Evolutionary conservation across 64 coral and sea anemone genomes (phyloP).

Genomic region (Acropora yongei): DNA sequence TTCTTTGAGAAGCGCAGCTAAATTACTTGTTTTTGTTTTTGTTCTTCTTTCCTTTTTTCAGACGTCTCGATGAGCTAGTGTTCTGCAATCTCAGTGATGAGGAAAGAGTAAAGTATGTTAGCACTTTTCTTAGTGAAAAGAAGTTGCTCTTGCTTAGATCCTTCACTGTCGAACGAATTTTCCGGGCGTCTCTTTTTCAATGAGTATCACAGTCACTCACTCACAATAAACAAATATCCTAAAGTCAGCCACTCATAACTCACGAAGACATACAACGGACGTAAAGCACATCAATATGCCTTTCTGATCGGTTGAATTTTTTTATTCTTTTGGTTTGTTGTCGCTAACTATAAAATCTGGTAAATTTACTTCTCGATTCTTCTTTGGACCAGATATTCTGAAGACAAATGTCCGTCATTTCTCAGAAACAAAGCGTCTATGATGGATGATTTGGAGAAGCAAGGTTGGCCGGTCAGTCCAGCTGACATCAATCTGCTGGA

Average conservation of each 20-base stretch:
- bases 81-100: conserved; percentile 76
- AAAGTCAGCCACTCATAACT: too few relatives aligned
- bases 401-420: conserved; percentile 78
- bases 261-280: too few relatives aligned
- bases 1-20: too few relatives aligned
- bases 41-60: not conserved
- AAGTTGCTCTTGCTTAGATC: not conserved
- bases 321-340: too few relatives aligned
- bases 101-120: conserved; percentile 77
- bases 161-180: not conserved
- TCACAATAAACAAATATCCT: too few relatives aligned
- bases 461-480: conserved; percentile 73
- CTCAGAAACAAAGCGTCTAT: conserved; percentile 73
- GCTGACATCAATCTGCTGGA: conserved; percentile 78
- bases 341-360: not conserved
- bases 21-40: too few relatives aligned
- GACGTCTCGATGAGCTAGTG: conserved; percentile 80
- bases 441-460: conserved; percentile 80
- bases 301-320: too few relatives aligned
- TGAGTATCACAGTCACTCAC: too few relatives aligned
- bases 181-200: too few relatives aligned
- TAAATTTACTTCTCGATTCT: not conserved
- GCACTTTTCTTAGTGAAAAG: too few relatives aligned
- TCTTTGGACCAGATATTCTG: conserved; percentile 63
- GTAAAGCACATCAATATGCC: too few relatives aligned